A percentile compares a stretch with the other conserved stretches of the same genome.
These are phyloP conservation scores for Apodemus sylvaticus DNA, from an alignment of 2,113 vertebrate genomes.

Conservation along the genomic window DNA sequence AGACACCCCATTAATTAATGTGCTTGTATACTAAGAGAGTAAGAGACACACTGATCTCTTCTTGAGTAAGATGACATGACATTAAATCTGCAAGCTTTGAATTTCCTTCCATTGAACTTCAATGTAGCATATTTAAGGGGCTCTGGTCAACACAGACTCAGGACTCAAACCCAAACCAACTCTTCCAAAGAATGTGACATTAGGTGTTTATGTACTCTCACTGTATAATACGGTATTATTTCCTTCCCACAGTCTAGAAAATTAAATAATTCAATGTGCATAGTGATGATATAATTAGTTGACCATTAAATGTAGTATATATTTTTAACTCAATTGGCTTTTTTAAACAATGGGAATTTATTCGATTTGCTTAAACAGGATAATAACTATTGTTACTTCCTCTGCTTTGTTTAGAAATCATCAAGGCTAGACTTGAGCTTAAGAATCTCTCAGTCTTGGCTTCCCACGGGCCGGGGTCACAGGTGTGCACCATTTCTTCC, in stretches of 20 bases:
- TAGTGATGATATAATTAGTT: background rate
- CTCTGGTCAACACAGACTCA: background rate
- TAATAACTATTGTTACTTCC: background rate
- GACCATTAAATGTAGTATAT: background rate
- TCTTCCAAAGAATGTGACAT: background rate
- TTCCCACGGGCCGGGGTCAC: background rate
- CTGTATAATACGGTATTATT: background rate
- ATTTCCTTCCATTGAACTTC: background rate
- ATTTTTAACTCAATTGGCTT: background rate
- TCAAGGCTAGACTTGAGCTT: background rate
- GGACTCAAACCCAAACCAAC: background rate
- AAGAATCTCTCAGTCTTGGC: background rate
- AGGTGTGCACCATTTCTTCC: background rate
- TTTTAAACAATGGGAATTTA: slow-evolving; percentile 15
- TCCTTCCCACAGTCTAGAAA: background rate
- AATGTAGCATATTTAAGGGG: background rate
- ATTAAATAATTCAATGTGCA: background rate
- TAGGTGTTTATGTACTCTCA: background rate
- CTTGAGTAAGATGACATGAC: background rate
- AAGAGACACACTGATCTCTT: background rate
- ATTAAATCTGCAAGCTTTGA: background rate
- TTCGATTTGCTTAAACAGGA: slow-evolving; percentile 51
- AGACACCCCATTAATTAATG: background rate
- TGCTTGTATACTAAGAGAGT: background rate
- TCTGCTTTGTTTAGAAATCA: background rate